Base-by-base conservation (phyloP, 1,140 invertebrate genomes). In the Lasioglossum albipes region DNA sequence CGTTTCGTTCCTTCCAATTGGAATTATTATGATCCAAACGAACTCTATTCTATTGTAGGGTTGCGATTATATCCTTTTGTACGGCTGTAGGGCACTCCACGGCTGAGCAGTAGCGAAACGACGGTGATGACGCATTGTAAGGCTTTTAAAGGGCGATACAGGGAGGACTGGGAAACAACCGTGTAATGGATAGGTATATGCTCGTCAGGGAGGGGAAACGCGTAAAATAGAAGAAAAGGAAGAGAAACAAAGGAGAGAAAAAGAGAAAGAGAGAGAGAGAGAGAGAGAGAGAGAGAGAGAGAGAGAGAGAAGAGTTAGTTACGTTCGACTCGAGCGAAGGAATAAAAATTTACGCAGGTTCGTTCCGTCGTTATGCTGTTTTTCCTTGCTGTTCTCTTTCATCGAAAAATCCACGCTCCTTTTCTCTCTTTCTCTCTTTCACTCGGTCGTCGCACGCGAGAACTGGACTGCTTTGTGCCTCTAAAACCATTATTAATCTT, bases 51-150 rank as follows among this genome's bases (percentile, higher is more conserved):
- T 85, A 91, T 91, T 91, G 89, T 90, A 85, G 88, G 88, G 89
- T 88, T 87, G 89, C 90, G 89, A 91, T 91, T 91, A 91, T 91
- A 90, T 90, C 88, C 89, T 93, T 90, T 91, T 91, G 90, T 91
- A 87, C 71, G 85, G 64, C 71, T 90, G 84, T 90, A 90, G 90
- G 77, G 89, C 83, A 78, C 90, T 91, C 82, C 81, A 87, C 77
- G 82, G 87, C 82, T 85, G 81, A 86, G 87, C 87, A 78, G 81
- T 84, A 84, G 87, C 84, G 86, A 87, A 59, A 85, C 89, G 87
- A 81, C 84, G 88, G 85, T 91, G 90, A 90, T 91, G 90, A 90
- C 89, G 90, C 90, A 91, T 91, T 91, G 89, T 90, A 90, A 90
- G 84, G 89, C 89, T 90, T 88, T 89, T 87, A 88, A 90, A 85